Conservation (phyloP, 2,113 vertebrate species). For the Caranx ignobilis region DNA sequence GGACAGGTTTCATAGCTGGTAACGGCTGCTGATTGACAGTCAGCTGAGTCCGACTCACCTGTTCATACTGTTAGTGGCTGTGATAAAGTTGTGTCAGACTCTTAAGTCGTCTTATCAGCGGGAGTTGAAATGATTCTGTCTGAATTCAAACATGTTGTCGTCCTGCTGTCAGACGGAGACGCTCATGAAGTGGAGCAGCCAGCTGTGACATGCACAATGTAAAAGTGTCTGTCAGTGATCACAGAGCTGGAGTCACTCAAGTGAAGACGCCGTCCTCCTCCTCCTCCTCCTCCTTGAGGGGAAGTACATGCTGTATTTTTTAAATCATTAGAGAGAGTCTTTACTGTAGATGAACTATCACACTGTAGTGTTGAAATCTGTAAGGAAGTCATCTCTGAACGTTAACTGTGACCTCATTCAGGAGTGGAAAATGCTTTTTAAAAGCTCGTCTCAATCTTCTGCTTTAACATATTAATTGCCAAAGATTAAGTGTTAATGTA, state of each 20-base stretch:
- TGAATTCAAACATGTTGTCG: not conserved
- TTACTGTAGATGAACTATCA: too few species aligned
- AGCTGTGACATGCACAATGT: not conserved
- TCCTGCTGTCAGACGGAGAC: not conserved
- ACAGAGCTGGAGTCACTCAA: conserved; percentile 14
- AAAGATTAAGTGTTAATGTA: not conserved
- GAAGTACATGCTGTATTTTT: not conserved
- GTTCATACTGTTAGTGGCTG: not conserved
- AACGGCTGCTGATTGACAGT: not conserved
- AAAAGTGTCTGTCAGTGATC: conserved; percentile 8
- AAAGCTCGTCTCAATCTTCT: not conserved
- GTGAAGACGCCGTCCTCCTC: conserved; percentile 1
- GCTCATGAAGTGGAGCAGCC: not conserved
- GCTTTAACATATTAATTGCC: not conserved
- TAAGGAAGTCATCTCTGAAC: not conserved
- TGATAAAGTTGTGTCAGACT: not conserved
- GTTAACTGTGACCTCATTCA: not conserved
- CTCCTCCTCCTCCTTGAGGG: not conserved
- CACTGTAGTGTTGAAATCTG: not conserved
- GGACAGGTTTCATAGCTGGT: not conserved
- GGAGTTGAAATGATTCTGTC: not conserved
- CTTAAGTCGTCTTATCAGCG: not conserved
- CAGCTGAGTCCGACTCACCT: not conserved
- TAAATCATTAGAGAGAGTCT: not conserved
- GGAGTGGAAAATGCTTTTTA: not conserved